A percentile compares a stretch with the other conserved stretches of the same genome.
Evolutionary conservation across 2,113 vertebrate species (phyloP).

Genomic region (Hemiprocne comata): DNA sequence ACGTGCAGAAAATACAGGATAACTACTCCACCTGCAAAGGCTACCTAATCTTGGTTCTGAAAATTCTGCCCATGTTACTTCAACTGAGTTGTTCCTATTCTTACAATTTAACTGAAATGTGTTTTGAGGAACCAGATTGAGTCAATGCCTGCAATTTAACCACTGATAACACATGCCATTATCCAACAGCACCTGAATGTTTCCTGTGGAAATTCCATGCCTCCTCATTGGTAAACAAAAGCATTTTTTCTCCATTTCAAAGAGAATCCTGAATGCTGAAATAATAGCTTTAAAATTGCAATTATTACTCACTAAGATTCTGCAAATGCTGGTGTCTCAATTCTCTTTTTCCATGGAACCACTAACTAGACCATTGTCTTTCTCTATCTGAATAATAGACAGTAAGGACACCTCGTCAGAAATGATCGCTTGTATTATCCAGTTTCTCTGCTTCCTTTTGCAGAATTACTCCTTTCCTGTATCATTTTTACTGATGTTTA

Average conservation of each 20-base stretch:
- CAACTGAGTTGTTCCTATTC: neutral
- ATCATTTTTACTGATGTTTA: constrained; percentile 3
- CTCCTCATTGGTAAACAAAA: neutral
- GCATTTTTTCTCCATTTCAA: neutral
- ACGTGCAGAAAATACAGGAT: neutral
- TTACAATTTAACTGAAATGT: neutral
- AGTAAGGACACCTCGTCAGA: neutral
- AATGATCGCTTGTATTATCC: neutral
- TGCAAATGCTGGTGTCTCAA: neutral
- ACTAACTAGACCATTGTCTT: neutral
- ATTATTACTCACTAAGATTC: neutral
- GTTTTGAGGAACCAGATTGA: neutral
- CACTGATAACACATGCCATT: neutral
- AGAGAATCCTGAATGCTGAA: neutral
- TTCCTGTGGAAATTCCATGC: neutral
- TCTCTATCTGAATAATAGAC: neutral
- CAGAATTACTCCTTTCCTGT: constrained; percentile 20
- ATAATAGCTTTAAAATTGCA: neutral
- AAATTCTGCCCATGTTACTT: neutral
- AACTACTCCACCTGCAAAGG: neutral
- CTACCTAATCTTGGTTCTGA: neutral
- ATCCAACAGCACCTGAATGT: neutral
- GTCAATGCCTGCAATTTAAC: neutral
- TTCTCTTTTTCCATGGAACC: neutral
- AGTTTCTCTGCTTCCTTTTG: constrained; percentile 21